phyloP scores from a whole-genome alignment of 2,888 invertebrate species.

The Oligia strigilis region DNA sequence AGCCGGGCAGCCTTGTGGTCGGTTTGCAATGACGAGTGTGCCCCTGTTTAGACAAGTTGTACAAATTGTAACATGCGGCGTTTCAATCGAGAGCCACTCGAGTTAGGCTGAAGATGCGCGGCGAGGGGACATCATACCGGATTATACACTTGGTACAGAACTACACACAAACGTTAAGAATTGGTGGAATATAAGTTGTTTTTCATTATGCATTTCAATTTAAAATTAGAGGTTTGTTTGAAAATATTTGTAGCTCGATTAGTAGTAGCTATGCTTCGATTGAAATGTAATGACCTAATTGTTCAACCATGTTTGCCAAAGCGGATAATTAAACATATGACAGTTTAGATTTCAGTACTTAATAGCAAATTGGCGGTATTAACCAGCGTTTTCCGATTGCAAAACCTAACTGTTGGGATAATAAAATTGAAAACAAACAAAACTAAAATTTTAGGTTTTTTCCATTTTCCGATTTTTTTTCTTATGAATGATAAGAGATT shows the following conservation, averaged over 20 bases:
- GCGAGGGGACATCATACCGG: slow-evolving; percentile 56
- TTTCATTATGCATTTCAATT: slow-evolving; percentile 5
- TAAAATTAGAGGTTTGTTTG: not conserved
- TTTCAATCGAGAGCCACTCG: slow-evolving; percentile 76
- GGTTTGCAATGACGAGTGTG: not conserved
- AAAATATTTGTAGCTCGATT: not conserved
- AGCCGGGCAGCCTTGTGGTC: too few species aligned
- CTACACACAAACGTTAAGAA: not conserved
- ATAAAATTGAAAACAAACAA: not conserved
- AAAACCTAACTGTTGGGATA: not conserved
- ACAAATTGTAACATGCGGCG: slow-evolving; percentile 76
- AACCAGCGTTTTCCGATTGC: not conserved
- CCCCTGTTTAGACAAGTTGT: slow-evolving; percentile 26
- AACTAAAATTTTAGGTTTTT: not conserved
- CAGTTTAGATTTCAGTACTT: not conserved
- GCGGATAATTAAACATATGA: not conserved
- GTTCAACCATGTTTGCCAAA: not conserved
- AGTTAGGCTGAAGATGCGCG: slow-evolving; percentile 20
- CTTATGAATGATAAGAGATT: not conserved
- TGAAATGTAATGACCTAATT: not conserved
- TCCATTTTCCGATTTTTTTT: not conserved
- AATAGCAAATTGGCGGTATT: not conserved
- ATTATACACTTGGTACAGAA: slow-evolving; percentile 51
- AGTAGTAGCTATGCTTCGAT: not conserved
- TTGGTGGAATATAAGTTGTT: not conserved